phyloP scores from a whole-genome alignment of 2,888 invertebrate genomes.

The Empis stercorea region DNA sequence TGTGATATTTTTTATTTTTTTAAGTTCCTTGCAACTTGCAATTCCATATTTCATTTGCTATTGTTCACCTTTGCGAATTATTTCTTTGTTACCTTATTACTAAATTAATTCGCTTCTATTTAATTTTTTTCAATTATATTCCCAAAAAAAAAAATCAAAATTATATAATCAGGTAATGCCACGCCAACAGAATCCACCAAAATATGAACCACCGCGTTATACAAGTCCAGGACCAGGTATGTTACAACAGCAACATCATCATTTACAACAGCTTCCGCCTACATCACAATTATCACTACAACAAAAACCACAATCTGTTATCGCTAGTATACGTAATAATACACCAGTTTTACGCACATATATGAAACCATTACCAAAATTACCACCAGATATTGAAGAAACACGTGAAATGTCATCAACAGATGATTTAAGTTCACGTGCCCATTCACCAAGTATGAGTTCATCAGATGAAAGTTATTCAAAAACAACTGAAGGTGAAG shows the following conservation, averaged over 20 bases:
- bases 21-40: too few species aligned
- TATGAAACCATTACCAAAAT: constrained; percentile 45
- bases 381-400: constrained; percentile 39
- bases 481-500: constrained; percentile 62
- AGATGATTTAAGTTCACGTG: constrained; percentile 68
- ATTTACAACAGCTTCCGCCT: constrained; percentile 25
- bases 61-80: constrained; percentile 3
- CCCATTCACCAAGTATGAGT: constrained; percentile 68
- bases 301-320: constrained; percentile 7
- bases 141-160: too few species aligned
- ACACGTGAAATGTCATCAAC: constrained; percentile 51
- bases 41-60: too few species aligned
- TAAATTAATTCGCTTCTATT: too few species aligned
- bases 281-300: constrained; percentile 35
- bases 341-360: constrained; percentile 36
- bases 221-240: constrained; percentile 22
- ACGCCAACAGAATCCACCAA: constrained; percentile 31
- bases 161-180: constrained; percentile 26
- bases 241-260: constrained; percentile 20
- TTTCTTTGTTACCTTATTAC: neutral
- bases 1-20: too few species aligned
- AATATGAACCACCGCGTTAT: constrained; percentile 36
- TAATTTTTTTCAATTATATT: too few species aligned
- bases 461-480: constrained; percentile 78
- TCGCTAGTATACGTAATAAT: constrained; percentile 23